Evolutionary conservation across 2,888 invertebrate genomes (phyloP).

Genomic region (Zaprionus obscuricornis): DNA sequence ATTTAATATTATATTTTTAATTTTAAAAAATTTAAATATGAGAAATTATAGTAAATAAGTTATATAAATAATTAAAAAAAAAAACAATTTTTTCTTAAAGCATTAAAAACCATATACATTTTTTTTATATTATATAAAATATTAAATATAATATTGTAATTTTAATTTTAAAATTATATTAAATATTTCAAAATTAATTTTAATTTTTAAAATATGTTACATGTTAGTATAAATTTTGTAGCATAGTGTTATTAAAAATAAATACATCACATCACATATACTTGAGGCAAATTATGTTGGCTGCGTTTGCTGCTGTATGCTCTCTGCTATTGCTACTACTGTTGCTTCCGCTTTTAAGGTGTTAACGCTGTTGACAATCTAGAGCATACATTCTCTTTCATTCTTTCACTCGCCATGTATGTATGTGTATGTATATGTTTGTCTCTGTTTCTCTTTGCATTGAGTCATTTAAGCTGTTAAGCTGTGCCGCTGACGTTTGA

Average conservation of each 20-base stretch:
- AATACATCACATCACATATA: conserved; percentile 53
- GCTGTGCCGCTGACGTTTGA: conserved; percentile 63
- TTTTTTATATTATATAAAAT: background rate
- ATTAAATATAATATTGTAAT: background rate
- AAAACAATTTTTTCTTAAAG: background rate
- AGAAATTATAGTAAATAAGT: no score
- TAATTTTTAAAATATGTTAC: no score
- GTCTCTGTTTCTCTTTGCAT: background rate
- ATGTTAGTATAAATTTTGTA: no score
- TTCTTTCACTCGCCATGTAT: background rate
- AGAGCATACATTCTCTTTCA: conserved; percentile 28
- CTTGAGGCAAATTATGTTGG: conserved; percentile 64
- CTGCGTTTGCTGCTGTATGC: no score
- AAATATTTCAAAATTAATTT: background rate
- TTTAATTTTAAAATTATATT: background rate
- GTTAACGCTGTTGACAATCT: conserved; percentile 59
- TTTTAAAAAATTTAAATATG: no score
- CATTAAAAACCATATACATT: background rate
- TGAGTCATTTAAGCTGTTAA: conserved; percentile 64
- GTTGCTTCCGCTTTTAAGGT: conserved; percentile 49
- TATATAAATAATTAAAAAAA: background rate
- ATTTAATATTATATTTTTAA: no score
- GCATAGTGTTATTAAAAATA: conserved; percentile 58
- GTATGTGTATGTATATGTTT: no score
- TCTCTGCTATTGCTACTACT: background rate